Conservation (phyloP, 2,888 invertebrate genomes). For the Hirtodrosophila alboralis region DNA sequence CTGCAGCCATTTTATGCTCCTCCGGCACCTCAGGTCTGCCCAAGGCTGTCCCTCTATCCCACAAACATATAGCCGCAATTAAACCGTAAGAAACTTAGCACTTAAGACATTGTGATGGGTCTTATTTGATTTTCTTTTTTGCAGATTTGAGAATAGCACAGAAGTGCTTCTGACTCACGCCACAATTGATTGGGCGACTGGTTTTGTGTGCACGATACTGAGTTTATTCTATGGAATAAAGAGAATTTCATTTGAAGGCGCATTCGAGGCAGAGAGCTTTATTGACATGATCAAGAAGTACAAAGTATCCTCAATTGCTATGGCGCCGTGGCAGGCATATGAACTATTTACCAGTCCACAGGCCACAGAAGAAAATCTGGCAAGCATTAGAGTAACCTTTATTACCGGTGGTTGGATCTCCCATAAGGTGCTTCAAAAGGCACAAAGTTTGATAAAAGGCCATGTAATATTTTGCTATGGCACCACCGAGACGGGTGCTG, state of each 20-base stretch:
- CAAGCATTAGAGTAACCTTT: conserved; percentile 11
- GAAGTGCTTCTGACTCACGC: conserved; percentile 57
- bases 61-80: too few species aligned
- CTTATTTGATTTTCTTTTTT: too few species aligned
- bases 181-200: conserved; percentile 72
- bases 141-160: conserved; percentile 39
- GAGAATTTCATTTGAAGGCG: conserved; percentile 53
- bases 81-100: background rate
- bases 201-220: conserved; percentile 35
- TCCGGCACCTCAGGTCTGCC: conserved; percentile 73
- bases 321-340: conserved; percentile 61
- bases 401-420: conserved; percentile 60
- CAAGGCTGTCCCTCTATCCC: too few species aligned
- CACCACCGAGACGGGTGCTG: conserved; percentile 56
- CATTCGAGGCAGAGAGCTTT: conserved; percentile 50
- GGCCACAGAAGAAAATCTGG: conserved; percentile 34
- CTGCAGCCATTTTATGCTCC: conserved; percentile 67
- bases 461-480: conserved; percentile 49
- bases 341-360: conserved; percentile 46
- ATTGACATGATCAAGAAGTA: conserved; percentile 52
- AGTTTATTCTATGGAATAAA: conserved; percentile 40
- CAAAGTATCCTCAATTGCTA: conserved; percentile 38
- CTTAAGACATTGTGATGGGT: background rate
- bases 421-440: conserved; percentile 24
- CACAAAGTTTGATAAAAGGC: conserved; percentile 41